These are phyloP conservation scores for Bergia sp. DNA, from an alignment of 92 coral and sea anemone genomes.

Conservation along the genomic window DNA sequence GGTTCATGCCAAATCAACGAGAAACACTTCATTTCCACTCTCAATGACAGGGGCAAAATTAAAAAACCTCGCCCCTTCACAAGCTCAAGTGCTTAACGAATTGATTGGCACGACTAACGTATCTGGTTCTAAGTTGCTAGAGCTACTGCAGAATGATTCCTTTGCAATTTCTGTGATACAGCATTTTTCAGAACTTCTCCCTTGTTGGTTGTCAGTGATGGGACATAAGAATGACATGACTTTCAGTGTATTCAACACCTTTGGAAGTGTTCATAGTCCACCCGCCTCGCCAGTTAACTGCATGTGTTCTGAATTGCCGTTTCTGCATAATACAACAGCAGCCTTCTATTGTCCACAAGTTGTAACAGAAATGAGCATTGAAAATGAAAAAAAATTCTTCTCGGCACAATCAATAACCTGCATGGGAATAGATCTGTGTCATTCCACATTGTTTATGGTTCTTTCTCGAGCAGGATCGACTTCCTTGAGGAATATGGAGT, in stretches of 20 bases:
- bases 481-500: not conserved
- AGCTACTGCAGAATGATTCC: slow-evolving; percentile 39
- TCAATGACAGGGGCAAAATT: slow-evolving; percentile 41
- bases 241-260: slow-evolving; percentile 18
- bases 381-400: not conserved
- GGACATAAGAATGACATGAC: slow-evolving; percentile 16
- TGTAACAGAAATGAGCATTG: slow-evolving; percentile 27
- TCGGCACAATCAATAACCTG: slow-evolving; percentile 34
- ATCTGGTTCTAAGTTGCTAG: not conserved
- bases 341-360: slow-evolving; percentile 36
- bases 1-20: slow-evolving; percentile 16
- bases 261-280: slow-evolving; percentile 1
- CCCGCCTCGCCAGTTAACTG: not conserved
- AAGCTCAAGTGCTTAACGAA: slow-evolving; percentile 12
- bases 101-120: slow-evolving; percentile 9
- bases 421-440: slow-evolving; percentile 43
- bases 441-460: slow-evolving; percentile 31
- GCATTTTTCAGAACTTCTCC: slow-evolving; percentile 36
- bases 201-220: slow-evolving; percentile 45
- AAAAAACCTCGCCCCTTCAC: not conserved
- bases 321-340: not conserved
- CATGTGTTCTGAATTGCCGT: slow-evolving; percentile 7
- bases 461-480: slow-evolving; percentile 2
- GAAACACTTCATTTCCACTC: slow-evolving; percentile 25
- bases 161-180: slow-evolving; percentile 40